Conservation (phyloP, 2,797 vertebrate genomes). For the Pipistrellus nathusii region DNA sequence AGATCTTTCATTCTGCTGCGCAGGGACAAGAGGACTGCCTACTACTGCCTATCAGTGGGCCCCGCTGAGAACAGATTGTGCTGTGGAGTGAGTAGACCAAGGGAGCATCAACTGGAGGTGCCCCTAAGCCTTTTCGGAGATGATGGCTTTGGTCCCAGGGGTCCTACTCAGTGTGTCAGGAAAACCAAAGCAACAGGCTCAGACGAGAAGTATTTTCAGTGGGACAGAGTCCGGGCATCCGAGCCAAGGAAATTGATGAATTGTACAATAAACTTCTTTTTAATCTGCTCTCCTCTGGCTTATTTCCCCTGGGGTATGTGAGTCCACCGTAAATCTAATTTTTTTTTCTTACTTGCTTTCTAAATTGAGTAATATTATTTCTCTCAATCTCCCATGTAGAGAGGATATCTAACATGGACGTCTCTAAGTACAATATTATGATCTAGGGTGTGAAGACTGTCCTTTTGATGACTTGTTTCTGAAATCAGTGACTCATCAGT, state of each 20-base stretch:
- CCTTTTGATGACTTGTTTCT: slow-evolving; percentile 67
- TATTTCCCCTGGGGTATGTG: slow-evolving; percentile 47
- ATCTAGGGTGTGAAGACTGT: slow-evolving; percentile 62
- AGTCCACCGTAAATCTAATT: neutral
- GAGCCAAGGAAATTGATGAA: slow-evolving; percentile 54
- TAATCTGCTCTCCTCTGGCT: slow-evolving; percentile 54
- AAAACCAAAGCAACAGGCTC: neutral
- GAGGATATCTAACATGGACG: slow-evolving; percentile 25
- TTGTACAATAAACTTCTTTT: neutral
- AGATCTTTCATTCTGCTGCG: neutral
- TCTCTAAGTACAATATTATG: slow-evolving; percentile 67
- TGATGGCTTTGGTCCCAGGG: neutral
- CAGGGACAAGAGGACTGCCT: neutral
- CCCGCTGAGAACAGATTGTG: neutral
- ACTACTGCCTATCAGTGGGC: neutral
- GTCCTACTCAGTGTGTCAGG: neutral
- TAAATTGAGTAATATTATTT: slow-evolving; percentile 18
- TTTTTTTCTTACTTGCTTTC: slow-evolving; percentile 36
- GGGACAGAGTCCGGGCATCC: neutral
- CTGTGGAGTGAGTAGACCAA: neutral
- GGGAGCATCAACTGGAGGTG: neutral
- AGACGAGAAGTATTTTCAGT: slow-evolving; percentile 17
- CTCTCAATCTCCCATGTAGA: slow-evolving; percentile 14
- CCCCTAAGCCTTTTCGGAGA: neutral
- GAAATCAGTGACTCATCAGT: slow-evolving; percentile 64